phyloP scores from a whole-genome alignment of 2,797 vertebrate species.

The Arctocebus calabarensis region DNA sequence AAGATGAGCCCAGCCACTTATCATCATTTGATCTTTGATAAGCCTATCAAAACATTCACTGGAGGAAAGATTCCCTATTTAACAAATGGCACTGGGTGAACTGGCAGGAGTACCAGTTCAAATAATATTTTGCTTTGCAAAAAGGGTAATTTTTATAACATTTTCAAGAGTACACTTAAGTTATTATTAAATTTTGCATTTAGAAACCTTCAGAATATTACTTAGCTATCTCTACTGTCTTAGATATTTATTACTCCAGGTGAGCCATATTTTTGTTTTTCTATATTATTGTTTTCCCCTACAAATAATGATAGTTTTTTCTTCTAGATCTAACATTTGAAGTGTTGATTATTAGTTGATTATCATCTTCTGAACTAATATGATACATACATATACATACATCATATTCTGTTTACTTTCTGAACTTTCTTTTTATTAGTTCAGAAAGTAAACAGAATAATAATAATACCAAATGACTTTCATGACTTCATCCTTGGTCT shows the following conservation, averaged over 20 bases:
- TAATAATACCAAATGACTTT: neutral
- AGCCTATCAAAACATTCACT: no score
- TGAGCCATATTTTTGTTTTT: neutral
- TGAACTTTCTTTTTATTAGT: no score
- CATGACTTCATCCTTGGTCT: neutral
- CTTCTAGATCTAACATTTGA: neutral
- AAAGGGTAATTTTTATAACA: neutral
- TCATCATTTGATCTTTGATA: no score
- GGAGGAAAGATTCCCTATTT: no score
- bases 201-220: neutral
- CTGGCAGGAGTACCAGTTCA: neutral
- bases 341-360: no score
- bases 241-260: neutral
- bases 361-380: no score
- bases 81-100: no score
- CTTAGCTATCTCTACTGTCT: neutral
- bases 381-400: no score
- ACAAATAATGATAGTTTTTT: neutral
- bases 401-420: no score
- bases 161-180: neutral
- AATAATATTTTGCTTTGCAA: neutral
- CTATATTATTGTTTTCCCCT: neutral
- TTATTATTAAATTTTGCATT: slow-evolving; percentile 35
- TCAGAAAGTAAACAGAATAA: neutral
- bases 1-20: no score